A percentile compares a stretch with the other conserved stretches of the same genome.
These are phyloP conservation scores for Scaptodrosophila lebanonensis DNA, from an alignment of 1,140 invertebrate species.

Conservation along the genomic window DNA sequence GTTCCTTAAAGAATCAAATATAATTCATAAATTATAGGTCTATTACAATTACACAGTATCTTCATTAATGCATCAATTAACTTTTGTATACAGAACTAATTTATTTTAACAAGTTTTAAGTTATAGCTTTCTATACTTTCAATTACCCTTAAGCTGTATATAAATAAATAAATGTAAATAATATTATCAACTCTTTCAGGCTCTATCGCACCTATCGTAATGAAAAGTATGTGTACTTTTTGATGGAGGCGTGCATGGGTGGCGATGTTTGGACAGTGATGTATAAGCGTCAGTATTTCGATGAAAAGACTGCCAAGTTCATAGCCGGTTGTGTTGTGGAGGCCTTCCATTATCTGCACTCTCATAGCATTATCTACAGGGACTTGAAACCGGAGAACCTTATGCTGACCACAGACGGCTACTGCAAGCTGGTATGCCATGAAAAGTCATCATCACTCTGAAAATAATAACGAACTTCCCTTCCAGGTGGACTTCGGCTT, in stretches of 20 bases:
- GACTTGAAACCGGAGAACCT: constrained; percentile 98
- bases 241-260: constrained; percentile 97
- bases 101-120: too few species aligned
- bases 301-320: constrained; percentile 91
- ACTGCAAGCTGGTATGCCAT: constrained; percentile 89
- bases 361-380: constrained; percentile 91
- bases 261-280: constrained; percentile 98
- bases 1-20: too few species aligned
- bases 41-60: too few species aligned
- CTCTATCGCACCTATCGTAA: constrained; percentile 96
- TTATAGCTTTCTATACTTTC: constrained; percentile 5
- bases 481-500: constrained; percentile 97
- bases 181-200: too few species aligned
- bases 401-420: constrained; percentile 90
- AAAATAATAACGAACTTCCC: constrained; percentile 21
- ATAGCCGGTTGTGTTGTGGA: constrained; percentile 94
- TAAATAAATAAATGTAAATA: too few species aligned
- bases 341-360: constrained; percentile 93
- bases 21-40: too few species aligned
- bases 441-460: background rate
- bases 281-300: constrained; percentile 87
- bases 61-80: too few species aligned
- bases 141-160: too few species aligned
- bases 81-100: too few species aligned
- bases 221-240: constrained; percentile 96